Evolutionary conservation across 2,888 invertebrate species (phyloP).

Genomic region (Athetis lepigone): DNA sequence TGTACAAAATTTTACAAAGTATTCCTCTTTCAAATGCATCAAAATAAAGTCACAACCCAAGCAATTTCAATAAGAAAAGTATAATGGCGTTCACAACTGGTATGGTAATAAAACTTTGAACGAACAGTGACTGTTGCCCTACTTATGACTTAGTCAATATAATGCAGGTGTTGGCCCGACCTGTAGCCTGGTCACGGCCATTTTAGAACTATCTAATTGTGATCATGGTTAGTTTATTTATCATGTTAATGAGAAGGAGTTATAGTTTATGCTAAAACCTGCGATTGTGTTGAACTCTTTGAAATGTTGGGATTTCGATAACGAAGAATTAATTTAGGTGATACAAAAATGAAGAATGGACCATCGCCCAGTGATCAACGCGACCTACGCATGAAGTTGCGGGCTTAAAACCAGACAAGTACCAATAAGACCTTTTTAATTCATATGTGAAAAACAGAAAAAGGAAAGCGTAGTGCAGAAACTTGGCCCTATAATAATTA

Average conservation of each 20-base stretch:
- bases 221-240: background rate
- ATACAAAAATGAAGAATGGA: too few species aligned
- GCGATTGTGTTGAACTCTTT: too few species aligned
- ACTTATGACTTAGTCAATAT: constrained; percentile 43
- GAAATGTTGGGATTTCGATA: too few species aligned
- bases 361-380: too few species aligned
- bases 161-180: constrained; percentile 51
- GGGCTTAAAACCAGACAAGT: too few species aligned
- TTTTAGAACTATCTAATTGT: constrained; percentile 6
- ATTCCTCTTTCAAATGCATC: constrained; percentile 8
- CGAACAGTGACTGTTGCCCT: constrained; percentile 37
- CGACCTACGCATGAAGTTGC: too few species aligned
- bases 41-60: constrained; percentile 18
- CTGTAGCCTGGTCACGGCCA: constrained; percentile 20
- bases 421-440: too few species aligned
- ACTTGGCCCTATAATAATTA: too few species aligned
- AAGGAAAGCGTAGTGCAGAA: too few species aligned
- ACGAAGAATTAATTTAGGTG: too few species aligned
- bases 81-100: constrained; percentile 28
- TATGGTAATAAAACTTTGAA: constrained; percentile 44
- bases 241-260: background rate
- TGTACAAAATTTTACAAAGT: constrained; percentile 4
- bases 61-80: constrained; percentile 26
- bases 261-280: too few species aligned
- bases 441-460: too few species aligned